Evolutionary conservation across 2,797 vertebrate species (phyloP).

Genomic region (Pogoniulus pusillus): DNA sequence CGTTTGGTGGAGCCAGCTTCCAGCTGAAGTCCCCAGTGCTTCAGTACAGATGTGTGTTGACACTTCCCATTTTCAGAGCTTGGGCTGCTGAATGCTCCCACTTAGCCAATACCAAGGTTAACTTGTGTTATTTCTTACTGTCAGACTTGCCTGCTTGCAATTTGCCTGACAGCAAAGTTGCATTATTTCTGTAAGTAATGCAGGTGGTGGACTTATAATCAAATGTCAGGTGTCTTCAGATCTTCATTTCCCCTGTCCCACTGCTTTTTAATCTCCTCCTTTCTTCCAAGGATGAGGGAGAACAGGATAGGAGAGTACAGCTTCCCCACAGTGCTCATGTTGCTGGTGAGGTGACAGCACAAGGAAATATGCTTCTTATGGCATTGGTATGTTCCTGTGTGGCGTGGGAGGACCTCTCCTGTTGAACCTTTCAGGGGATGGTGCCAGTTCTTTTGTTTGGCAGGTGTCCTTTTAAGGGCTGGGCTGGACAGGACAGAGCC

Average conservation of each 20-base stretch:
- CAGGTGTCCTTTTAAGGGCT: background rate
- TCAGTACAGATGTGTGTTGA: too few relatives aligned
- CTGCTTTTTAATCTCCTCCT: background rate
- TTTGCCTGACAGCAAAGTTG: background rate
- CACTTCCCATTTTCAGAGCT: background rate
- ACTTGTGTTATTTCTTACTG: background rate
- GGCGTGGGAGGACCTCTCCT: background rate
- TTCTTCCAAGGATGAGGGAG: background rate
- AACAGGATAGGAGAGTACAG: background rate
- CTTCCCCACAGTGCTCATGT: background rate
- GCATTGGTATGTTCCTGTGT: rapidly evolving
- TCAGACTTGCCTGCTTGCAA: background rate
- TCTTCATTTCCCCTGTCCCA: background rate
- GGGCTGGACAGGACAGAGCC: slow-evolving; percentile 39
- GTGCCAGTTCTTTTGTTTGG: background rate
- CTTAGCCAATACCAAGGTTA: background rate
- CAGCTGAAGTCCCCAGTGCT: background rate
- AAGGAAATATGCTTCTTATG: background rate
- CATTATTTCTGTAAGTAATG: background rate
- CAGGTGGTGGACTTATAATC: background rate
- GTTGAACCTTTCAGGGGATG: background rate
- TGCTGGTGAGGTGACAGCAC: background rate
- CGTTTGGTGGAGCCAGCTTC: rapidly evolving
- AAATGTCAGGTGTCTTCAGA: background rate
- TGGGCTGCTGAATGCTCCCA: background rate